Percentiles rank a stretch among this genome's conserved stretches.
Conservation (phyloP, 2,113 vertebrate species). For the Asarcornis scutulata region DNA sequence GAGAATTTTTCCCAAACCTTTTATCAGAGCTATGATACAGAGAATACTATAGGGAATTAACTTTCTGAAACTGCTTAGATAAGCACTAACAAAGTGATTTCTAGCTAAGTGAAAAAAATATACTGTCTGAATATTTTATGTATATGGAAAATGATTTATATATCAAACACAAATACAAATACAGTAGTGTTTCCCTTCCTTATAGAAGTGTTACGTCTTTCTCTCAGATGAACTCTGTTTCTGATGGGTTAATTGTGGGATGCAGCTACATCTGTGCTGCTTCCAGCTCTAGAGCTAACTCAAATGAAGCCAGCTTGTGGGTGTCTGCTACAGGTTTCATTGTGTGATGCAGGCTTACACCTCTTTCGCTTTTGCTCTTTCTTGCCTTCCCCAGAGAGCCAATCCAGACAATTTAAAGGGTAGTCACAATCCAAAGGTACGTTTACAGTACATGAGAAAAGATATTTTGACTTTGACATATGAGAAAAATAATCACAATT, state of each 20-base stretch:
- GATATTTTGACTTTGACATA: background rate
- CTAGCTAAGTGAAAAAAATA: background rate
- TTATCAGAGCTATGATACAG: background rate
- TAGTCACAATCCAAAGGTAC: background rate
- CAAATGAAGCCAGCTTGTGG: accelerated
- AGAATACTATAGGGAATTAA: background rate
- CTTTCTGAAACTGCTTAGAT: background rate
- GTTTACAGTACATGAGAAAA: background rate
- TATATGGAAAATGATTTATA: background rate
- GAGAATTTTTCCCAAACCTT: constrained; percentile 3
- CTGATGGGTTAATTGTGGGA: background rate
- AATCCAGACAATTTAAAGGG: background rate
- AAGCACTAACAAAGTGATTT: background rate
- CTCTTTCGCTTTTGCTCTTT: background rate
- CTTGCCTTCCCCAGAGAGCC: background rate
- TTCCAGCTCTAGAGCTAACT: background rate
- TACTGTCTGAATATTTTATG: background rate
- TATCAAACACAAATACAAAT: background rate
- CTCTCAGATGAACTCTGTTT: background rate
- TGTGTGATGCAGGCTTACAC: accelerated
- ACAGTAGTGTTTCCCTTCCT: background rate
- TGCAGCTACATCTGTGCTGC: accelerated
- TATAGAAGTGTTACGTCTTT: background rate
- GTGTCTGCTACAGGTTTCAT: background rate
- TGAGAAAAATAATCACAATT: background rate